Percentiles rank a stretch among this genome's conserved stretches.
Evolutionary conservation across 2,797 vertebrate species (phyloP).

Genomic region (Channa striata): DNA sequence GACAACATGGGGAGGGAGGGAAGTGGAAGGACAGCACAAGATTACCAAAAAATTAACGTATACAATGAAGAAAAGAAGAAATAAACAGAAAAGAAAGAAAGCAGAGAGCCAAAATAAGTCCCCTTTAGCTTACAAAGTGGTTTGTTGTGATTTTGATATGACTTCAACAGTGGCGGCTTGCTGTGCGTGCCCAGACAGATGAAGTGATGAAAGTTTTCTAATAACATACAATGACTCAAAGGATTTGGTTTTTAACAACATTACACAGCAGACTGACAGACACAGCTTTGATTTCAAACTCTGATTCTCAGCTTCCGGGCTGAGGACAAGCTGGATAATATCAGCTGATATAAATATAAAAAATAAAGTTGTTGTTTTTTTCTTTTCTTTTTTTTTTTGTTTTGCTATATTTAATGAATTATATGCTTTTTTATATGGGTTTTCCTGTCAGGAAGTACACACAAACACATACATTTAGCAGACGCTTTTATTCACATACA

Average conservation of each 20-base stretch:
- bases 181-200: constrained; percentile 34
- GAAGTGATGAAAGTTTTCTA: constrained; percentile 68
- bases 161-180: constrained; percentile 50
- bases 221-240: constrained; percentile 65
- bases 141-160: constrained; percentile 66
- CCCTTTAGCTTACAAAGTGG: constrained; percentile 41
- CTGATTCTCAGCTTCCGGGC: constrained; percentile 5
- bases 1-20: constrained; percentile 22
- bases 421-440: no score
- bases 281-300: constrained; percentile 59
- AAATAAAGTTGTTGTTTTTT: no score
- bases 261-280: constrained; percentile 58
- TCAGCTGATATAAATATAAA: neutral
- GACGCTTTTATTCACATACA: neutral
- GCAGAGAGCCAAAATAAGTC: constrained; percentile 26
- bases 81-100: constrained; percentile 14
- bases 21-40: constrained; percentile 18
- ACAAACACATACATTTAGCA: neutral
- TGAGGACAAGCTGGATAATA: neutral
- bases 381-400: no score
- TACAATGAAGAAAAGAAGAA: constrained; percentile 30
- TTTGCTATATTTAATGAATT: no score
- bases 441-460: neutral
- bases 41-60: constrained; percentile 28
- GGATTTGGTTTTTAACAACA: constrained; percentile 45